Percentiles rank a stretch among this genome's conserved stretches.
Evolutionary conservation across 2,797 vertebrate species (phyloP).

Genomic region (Centroberyx gerrardi): DNA sequence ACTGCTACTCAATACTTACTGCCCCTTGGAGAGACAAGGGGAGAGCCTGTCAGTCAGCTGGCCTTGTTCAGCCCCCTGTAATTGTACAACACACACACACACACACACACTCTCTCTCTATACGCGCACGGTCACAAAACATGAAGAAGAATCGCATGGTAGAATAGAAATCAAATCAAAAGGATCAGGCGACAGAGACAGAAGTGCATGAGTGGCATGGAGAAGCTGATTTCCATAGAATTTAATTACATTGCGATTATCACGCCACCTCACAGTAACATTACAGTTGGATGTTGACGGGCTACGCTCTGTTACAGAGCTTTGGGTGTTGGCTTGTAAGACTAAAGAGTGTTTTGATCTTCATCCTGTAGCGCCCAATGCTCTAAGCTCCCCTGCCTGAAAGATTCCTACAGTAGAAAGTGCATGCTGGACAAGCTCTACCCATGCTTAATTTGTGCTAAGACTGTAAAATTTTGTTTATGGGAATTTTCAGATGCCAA

Average conservation of each 20-base stretch:
- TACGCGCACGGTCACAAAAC: constrained; percentile 18
- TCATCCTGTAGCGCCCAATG: too few relatives aligned
- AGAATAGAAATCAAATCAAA: constrained; percentile 33
- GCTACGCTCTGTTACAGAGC: background rate
- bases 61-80: constrained; percentile 5
- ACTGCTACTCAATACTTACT: constrained; percentile 50
- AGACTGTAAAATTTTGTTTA: too few relatives aligned
- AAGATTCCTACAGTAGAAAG: too few relatives aligned
- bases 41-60: constrained; percentile 63
- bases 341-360: too few relatives aligned
- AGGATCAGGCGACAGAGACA: background rate
- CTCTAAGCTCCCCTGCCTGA: too few relatives aligned
- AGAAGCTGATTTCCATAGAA: constrained; percentile 35
- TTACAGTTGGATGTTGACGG: background rate
- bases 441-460: too few relatives aligned
- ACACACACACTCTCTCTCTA: background rate
- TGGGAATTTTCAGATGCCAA: too few relatives aligned
- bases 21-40: constrained; percentile 50
- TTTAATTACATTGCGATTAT: constrained; percentile 1
- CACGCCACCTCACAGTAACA: background rate
- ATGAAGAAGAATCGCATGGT: constrained; percentile 8
- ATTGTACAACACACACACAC: constrained; percentile 19
- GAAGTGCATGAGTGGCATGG: constrained; percentile 23
- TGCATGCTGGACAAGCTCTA: too few relatives aligned
- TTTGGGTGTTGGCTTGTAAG: background rate